Conservation (phyloP, 2,113 vertebrate genomes). For the Dasyornis broadbenti region DNA sequence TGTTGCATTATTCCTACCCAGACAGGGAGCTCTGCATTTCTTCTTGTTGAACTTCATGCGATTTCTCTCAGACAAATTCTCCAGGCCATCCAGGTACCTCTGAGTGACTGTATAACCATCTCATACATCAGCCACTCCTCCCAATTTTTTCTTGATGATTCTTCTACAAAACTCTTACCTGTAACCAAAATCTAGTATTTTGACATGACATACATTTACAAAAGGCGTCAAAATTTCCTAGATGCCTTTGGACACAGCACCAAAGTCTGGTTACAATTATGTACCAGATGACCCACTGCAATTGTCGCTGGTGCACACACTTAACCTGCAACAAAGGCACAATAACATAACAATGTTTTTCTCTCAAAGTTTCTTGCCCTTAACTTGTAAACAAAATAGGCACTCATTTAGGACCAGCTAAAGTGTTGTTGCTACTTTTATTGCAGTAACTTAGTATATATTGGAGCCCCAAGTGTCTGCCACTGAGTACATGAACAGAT, state of each 20-base stretch:
- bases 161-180: background rate
- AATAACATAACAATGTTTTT: background rate
- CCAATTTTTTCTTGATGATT: background rate
- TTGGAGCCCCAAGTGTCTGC: background rate
- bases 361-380: background rate
- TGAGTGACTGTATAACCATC: background rate
- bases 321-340: background rate
- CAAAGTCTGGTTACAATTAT: background rate
- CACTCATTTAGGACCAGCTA: background rate
- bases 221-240: background rate
- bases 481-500: background rate
- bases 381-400: background rate
- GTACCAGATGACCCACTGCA: background rate
- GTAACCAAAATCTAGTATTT: background rate
- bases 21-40: background rate
- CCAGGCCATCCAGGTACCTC: background rate
- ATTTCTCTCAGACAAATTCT: background rate
- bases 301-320: background rate
- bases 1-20: background rate
- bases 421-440: background rate
- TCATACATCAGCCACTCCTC: background rate
- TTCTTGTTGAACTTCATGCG: background rate
- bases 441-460: background rate
- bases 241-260: background rate
- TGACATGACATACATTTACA: background rate